These are phyloP conservation scores for Mallotus villosus DNA, from an alignment of 2,797 vertebrate species.

Conservation along the genomic window DNA sequence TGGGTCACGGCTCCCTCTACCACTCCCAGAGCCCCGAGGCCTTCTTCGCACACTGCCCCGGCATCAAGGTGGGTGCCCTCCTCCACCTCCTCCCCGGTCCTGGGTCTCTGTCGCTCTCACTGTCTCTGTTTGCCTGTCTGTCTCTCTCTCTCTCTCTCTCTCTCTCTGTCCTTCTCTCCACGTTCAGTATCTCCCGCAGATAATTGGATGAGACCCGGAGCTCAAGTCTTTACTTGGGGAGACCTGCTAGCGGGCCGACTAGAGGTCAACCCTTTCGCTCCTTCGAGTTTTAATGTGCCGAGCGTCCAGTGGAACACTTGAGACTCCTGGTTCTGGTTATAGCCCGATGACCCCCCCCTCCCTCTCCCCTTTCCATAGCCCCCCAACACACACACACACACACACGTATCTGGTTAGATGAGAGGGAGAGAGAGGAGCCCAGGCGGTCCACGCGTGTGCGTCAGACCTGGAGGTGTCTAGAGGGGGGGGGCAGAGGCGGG, in stretches of 20 bases:
- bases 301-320: neutral
- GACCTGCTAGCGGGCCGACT: no score
- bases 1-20: conserved; percentile 95
- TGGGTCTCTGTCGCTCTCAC: neutral
- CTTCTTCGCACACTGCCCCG: conserved; percentile 94
- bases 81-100: conserved; percentile 7
- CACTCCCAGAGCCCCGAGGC: conserved; percentile 98
- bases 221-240: neutral
- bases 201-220: neutral
- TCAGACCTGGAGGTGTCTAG: neutral
- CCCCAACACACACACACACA: no score
- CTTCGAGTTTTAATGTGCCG: neutral
- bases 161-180: neutral
- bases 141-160: neutral
- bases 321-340: neutral
- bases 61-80: conserved; percentile 87
- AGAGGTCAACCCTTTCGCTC: neutral
- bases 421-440: neutral
- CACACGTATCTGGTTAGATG: no score
- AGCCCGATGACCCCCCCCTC: neutral
- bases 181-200: neutral
- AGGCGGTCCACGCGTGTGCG: neutral
- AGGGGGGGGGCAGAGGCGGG: no score
- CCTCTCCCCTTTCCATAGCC: neutral
- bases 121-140: neutral